Evolutionary conservation across 2,797 vertebrate species (phyloP).

Genomic region (Lagocephalus sceleratus): DNA sequence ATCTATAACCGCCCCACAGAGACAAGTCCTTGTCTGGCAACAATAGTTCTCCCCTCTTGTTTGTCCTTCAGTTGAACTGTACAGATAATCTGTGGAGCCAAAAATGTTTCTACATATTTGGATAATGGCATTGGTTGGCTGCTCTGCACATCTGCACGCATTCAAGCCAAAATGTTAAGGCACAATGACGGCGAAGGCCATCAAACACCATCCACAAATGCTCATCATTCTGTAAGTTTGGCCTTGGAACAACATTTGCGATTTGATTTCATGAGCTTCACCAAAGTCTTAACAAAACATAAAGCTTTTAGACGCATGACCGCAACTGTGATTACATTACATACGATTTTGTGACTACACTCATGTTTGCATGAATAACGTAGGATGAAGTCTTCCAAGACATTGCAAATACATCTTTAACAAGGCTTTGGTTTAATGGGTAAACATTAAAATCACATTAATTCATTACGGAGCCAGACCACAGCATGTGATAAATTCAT

Average conservation of each 20-base stretch:
- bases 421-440: no score
- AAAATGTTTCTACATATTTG: constrained; percentile 21
- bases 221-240: no score
- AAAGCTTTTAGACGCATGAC: no score
- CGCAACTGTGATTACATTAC: not conserved
- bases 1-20: constrained; percentile 24
- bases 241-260: not conserved
- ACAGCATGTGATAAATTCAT: no score
- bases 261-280: not conserved
- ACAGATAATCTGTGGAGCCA: constrained; percentile 13
- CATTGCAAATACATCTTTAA: no score
- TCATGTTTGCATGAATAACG: not conserved
- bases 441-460: no score
- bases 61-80: constrained; percentile 34
- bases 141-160: not conserved
- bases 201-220: no score
- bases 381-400: not conserved
- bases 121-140: no score
- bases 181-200: no score
- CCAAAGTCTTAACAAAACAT: no score
- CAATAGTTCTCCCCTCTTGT: constrained; percentile 17
- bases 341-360: not conserved
- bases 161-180: no score
- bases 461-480: no score
- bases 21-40: constrained; percentile 22